Conservation (phyloP, 2,113 vertebrate species). For the Cichladusa arquata region DNA sequence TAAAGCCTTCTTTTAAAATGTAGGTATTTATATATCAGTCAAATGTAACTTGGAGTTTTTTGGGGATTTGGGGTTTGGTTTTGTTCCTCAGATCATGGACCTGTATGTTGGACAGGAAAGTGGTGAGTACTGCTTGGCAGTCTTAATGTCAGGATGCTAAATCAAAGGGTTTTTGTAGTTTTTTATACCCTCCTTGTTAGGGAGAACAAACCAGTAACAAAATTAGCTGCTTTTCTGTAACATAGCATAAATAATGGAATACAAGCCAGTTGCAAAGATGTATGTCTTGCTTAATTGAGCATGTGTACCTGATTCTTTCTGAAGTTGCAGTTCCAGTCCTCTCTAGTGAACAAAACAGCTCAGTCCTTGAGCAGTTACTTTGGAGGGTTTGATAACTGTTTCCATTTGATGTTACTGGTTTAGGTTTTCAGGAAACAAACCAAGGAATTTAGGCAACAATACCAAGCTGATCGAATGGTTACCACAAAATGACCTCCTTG, state of each 20-base stretch:
- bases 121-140: background rate
- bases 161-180: background rate
- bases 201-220: background rate
- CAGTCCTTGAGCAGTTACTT: background rate
- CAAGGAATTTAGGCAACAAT: slow-evolving; percentile 93
- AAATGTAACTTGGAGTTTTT: background rate
- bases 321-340: background rate
- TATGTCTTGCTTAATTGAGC: background rate
- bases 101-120: background rate
- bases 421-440: slow-evolving; percentile 93
- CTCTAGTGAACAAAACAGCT: background rate
- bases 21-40: rapidly evolving
- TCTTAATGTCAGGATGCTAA: background rate
- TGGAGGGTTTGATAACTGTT: background rate
- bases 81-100: background rate
- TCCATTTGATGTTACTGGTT: background rate
- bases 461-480: slow-evolving; percentile 97
- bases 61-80: background rate
- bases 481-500: slow-evolving; percentile 95
- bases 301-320: background rate
- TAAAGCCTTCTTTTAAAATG: background rate
- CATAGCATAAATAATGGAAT: background rate
- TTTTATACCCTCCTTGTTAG: rapidly evolving
- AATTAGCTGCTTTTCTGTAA: background rate
- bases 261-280: background rate